Base-by-base conservation (phyloP, 2,888 invertebrate genomes). In the Dasysyrphus tricinctus region DNA sequence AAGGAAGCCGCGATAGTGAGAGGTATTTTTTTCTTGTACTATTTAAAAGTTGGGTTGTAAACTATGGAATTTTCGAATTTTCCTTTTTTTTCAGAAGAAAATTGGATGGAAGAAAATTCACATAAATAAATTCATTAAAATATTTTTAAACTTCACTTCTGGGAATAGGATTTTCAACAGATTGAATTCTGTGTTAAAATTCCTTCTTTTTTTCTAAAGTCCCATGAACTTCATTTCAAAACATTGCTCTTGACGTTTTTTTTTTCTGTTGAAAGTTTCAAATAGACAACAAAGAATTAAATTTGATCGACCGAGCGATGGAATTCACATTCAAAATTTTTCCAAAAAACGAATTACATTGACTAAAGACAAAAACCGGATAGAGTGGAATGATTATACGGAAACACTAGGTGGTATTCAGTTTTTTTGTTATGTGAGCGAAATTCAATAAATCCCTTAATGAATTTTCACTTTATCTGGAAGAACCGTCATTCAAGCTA, bases 91-190 rank as follows among this genome's bases (percentile, higher is more conserved):
- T 2, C 19, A 24, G 5, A 14, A 51, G 24, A 51, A 24, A 12
- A 44, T 6, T 32, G 29, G 11, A 47, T 44, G 32, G 6, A 0
- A 2, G 24, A 47, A 32, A 51, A 39, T 8, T n/a, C 51, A 54
- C 29, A 24, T 24, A 54, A 67, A 67, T 49, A 14, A 69, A 69
- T 69, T 69, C 39, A 39, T 61, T 19, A 42, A 37, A 34, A 44
- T 7, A 11, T 44, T 44, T 44, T 47, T 59, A 3, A 65, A n/a
- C 59, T 32, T 32, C 49, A 67, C 49, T 37, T 49, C 34, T 9
- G 44, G 63, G 11, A 16, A 63, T 32, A 29, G 44, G 29, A 63
- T 32, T 63, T 44, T 14, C n/a, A 63, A 32, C 44, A 63, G 12
- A 39, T 63, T 63, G 19, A 63, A 44, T 29, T 2, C 24, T 54